phyloP scores from a whole-genome alignment of 2,888 invertebrate species.

The Neuroscelio doddi region DNA sequence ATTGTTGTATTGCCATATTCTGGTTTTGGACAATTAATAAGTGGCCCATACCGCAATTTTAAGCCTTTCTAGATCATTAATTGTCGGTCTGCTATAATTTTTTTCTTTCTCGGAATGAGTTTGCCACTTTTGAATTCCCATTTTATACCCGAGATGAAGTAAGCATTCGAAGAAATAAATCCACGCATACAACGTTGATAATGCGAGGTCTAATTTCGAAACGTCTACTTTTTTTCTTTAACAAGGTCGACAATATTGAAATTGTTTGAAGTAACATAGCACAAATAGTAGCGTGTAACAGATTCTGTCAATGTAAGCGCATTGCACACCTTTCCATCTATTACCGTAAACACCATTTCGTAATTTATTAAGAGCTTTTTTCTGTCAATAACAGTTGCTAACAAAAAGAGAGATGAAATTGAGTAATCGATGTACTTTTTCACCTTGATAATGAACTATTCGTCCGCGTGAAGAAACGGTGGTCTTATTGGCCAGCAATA shows the following conservation, averaged over 20 bases:
- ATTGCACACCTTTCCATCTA: conserved; percentile 38
- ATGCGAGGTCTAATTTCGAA: neutral
- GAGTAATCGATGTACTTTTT: conserved; percentile 24
- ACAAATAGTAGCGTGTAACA: neutral
- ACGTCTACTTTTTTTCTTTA: neutral
- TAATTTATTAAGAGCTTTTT: conserved; percentile 8
- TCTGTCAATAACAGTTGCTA: conserved; percentile 19
- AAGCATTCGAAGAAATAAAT: conserved; percentile 30
- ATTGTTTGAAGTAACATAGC: neutral
- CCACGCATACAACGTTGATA: conserved; percentile 3
- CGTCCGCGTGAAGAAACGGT: conserved; percentile 34
- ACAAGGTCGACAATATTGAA: neutral
- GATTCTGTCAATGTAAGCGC: neutral
- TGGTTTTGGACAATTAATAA: conserved; percentile 21
- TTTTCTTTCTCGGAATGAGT: conserved; percentile 9
- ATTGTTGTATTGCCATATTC: conserved; percentile 23
- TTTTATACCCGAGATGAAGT: conserved; percentile 25
- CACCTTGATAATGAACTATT: conserved; percentile 15
- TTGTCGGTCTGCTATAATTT: conserved; percentile 6
- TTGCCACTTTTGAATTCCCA: conserved; percentile 26
- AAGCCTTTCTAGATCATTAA: conserved; percentile 16
- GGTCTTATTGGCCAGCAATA: conserved; percentile 38
- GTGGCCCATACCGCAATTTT: conserved; percentile 14
- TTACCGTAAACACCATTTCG: conserved; percentile 25
- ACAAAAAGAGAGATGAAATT: no score